Percentiles rank a stretch among this genome's conserved stretches.
Conservation (phyloP, 1,140 invertebrate genomes). For the Danaus plexippus region DNA sequence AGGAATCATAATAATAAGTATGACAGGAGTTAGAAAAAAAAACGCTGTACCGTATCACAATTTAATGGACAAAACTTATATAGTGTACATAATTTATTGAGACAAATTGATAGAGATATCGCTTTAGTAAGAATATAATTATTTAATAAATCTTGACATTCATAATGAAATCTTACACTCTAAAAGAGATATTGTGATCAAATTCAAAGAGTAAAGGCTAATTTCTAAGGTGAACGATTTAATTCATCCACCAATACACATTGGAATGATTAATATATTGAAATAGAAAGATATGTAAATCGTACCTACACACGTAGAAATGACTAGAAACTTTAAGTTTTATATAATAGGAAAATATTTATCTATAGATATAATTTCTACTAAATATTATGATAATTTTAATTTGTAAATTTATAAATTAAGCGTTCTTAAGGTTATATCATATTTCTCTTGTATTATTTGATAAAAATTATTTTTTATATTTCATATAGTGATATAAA, state of each 20-base stretch:
- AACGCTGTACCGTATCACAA: slow-evolving; percentile 44
- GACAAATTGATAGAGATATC: slow-evolving; percentile 1
- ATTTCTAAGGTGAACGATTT: neutral
- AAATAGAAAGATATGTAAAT: slow-evolving; percentile 52
- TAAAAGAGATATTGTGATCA: slow-evolving; percentile 1
- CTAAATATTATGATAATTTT: slow-evolving; percentile 14
- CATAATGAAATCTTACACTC: neutral
- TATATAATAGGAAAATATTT: slow-evolving; percentile 16
- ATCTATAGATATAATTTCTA: slow-evolving; percentile 19
- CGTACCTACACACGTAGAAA: slow-evolving; percentile 19
- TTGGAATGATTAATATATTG: slow-evolving; percentile 61
- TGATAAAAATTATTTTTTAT: no score
- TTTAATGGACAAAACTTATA: slow-evolving; percentile 58
- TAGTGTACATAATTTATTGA: slow-evolving; percentile 10
- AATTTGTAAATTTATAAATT: no score
- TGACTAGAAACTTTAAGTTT: slow-evolving; percentile 35
- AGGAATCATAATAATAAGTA: no score
- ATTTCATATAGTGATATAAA: no score
- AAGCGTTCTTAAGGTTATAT: no score
- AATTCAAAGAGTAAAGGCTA: neutral
- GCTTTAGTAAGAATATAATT: slow-evolving; percentile 4
- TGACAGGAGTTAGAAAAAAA: slow-evolving; percentile 24
- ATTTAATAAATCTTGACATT: neutral
- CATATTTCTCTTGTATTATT: no score
- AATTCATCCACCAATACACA: slow-evolving; percentile 22